Evolutionary conservation across 2,797 vertebrate species (phyloP).

Genomic region (Manis pentadactyla): DNA sequence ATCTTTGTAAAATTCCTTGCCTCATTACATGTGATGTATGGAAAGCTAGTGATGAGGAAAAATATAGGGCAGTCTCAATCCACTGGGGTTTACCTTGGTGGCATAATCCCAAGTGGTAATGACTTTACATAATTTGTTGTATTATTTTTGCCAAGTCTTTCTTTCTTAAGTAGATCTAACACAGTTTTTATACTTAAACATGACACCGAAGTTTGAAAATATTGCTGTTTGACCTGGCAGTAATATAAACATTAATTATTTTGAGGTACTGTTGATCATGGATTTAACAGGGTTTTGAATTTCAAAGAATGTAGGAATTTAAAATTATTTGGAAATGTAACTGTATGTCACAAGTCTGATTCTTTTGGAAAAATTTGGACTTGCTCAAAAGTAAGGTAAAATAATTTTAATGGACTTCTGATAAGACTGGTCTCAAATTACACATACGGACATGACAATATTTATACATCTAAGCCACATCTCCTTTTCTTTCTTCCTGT

Average conservation of each 20-base stretch:
- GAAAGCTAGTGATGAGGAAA: slow-evolving; percentile 25
- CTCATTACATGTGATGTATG: neutral
- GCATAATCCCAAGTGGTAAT: slow-evolving; percentile 56
- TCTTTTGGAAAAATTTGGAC: neutral
- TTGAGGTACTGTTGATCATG: slow-evolving; percentile 31
- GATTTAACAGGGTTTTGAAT: slow-evolving; percentile 53
- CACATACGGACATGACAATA: neutral
- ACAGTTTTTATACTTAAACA: slow-evolving; percentile 16
- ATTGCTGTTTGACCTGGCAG: slow-evolving; percentile 19
- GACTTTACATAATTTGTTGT: slow-evolving; percentile 55
- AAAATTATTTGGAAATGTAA: slow-evolving; percentile 57
- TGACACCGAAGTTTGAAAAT: slow-evolving; percentile 43
- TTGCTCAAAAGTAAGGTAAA: slow-evolving; percentile 61
- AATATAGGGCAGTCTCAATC: slow-evolving; percentile 13
- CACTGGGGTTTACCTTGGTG: slow-evolving; percentile 39
- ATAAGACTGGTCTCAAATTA: neutral
- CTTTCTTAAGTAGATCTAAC: slow-evolving; percentile 61
- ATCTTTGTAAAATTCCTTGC: slow-evolving; percentile 60
- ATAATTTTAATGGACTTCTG: slow-evolving; percentile 41
- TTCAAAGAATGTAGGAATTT: slow-evolving; percentile 44
- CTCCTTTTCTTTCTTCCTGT: neutral
- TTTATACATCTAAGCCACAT: slow-evolving; percentile 2
- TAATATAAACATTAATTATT: slow-evolving; percentile 57
- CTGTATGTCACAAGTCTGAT: neutral
- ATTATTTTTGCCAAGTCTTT: slow-evolving; percentile 55